phyloP scores from a whole-genome alignment of 2,797 vertebrate species.

The Todus mexicanus region DNA sequence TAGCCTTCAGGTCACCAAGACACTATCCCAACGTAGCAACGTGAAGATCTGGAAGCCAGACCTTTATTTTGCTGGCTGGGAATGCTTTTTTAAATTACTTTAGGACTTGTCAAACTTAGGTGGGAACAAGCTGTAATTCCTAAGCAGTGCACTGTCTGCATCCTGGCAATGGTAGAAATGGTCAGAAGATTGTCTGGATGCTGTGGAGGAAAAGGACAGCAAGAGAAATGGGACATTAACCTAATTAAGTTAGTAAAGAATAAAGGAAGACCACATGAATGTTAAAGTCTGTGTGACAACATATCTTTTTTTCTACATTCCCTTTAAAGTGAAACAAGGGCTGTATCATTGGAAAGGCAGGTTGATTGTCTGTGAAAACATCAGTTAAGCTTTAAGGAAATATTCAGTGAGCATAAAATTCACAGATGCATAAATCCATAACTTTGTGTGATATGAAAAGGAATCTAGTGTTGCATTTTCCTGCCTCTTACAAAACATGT shows the following conservation, averaged over 20 bases:
- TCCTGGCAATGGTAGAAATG: neutral
- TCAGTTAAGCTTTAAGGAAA: constrained; percentile 29
- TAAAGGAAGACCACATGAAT: neutral
- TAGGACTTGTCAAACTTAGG: neutral
- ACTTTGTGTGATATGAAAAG: neutral
- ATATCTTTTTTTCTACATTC: neutral
- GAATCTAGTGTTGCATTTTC: neutral
- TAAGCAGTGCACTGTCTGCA: neutral
- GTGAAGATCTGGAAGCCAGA: neutral
- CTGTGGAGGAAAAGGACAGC: neutral
- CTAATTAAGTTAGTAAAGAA: neutral
- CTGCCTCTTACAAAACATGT: neutral
- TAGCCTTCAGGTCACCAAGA: neutral
- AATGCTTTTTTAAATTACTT: neutral
- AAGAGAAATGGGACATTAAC: neutral
- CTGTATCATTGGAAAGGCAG: neutral
- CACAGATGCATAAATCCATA: neutral
- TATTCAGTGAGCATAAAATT: constrained; percentile 22
- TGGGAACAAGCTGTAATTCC: neutral
- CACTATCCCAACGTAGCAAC: neutral
- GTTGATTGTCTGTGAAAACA: constrained; percentile 18
- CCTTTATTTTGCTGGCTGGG: neutral
- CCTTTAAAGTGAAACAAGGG: neutral
- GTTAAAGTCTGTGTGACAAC: neutral
- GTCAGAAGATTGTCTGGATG: neutral